Base-by-base conservation (phyloP, 1,140 invertebrate genomes). In the Tenebrio molitor region DNA sequence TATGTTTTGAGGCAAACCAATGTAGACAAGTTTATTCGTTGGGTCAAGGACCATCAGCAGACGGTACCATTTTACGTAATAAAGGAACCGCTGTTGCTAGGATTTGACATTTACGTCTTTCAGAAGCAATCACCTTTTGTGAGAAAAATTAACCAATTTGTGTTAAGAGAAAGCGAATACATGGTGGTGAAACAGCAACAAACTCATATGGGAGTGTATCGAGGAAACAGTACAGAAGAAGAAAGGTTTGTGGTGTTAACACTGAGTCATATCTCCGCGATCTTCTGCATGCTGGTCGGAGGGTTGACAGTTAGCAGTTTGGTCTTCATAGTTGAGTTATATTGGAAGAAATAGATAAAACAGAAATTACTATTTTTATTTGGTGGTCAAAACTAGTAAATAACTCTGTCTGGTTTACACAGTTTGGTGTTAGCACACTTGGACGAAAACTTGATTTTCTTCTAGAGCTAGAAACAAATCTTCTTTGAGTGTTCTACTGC, bases 71-170 rank as follows among this genome's bases (percentile, higher is more conserved):
- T 50, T 17, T 21, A 50, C 17, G 44, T 50, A 4, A 50, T 50
- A 21, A 3, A 50, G 5, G 44, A 50, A 50, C 15, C 16, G n/a
- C 17, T 50, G 14, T 10, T 50, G 44, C 44, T 10, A 16, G 44
- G 44, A 19, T 50, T 14, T 50, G 21, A 50, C 17, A 8, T 12
- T 50, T 15, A 50, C 17, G 17, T 21, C 10, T 50, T 50, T 15
- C 44, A 50, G 17, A 50, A 50, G 21, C 21, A 50, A 10, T 50
- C 44, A 17, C 44, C 44, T 4, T 50, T 50, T 8, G 44, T 50
- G 12, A 17, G 2, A 4, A 17, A 50, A 15, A 50, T 50, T 3
- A 63, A 29, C 1, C 12, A 23, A 25, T 63, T 21, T 34, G 21
- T 63, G n/a, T 21, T 25, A 10, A n/a, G 21, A 15, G 58, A 50